A percentile compares a stretch with the other conserved stretches of the same genome.
phyloP scores from a whole-genome alignment of 2,888 invertebrate genomes.

The Nematopogon swammerdamellus region DNA sequence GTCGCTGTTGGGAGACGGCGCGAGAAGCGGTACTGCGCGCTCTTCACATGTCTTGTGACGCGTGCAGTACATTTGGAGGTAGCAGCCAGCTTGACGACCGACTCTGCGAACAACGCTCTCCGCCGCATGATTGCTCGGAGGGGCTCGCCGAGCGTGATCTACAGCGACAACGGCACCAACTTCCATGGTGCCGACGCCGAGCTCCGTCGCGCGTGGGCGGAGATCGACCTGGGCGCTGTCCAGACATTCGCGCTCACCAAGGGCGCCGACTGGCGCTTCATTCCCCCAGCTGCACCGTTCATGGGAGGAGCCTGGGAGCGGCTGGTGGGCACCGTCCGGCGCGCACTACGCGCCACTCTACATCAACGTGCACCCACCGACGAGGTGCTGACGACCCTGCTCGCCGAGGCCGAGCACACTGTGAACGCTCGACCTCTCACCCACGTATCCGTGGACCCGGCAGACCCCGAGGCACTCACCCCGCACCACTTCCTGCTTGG shows the following conservation, averaged over 20 bases:
- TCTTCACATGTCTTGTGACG: conserved; percentile 2
- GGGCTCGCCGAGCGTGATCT: not conserved
- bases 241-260: not conserved
- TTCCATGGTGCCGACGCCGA: conserved; percentile 1
- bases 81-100: not conserved
- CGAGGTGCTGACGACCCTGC: conserved; percentile 8
- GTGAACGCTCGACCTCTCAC: conserved; percentile 7
- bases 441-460: not conserved
- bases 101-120: not conserved
- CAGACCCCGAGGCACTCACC: conserved; percentile 14
- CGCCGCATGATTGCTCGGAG: conserved; percentile 1
- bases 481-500: conserved; percentile 16
- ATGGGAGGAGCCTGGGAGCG: not conserved
- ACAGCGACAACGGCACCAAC: conserved; percentile 2
- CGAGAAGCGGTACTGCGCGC: conserved; percentile 1
- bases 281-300: conserved; percentile 1
- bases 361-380: conserved; percentile 4
- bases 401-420: conserved; percentile 10
- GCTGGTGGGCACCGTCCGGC: not conserved
- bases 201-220: conserved; percentile 1
- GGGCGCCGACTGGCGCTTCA: conserved; percentile 1
- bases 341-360: not conserved
- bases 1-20: conserved; percentile 2
- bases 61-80: conserved; percentile 2
- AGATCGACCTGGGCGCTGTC: not conserved